Evolutionary conservation across 2,888 invertebrate genomes (phyloP).

Genomic region (Prosapia bicincta): DNA sequence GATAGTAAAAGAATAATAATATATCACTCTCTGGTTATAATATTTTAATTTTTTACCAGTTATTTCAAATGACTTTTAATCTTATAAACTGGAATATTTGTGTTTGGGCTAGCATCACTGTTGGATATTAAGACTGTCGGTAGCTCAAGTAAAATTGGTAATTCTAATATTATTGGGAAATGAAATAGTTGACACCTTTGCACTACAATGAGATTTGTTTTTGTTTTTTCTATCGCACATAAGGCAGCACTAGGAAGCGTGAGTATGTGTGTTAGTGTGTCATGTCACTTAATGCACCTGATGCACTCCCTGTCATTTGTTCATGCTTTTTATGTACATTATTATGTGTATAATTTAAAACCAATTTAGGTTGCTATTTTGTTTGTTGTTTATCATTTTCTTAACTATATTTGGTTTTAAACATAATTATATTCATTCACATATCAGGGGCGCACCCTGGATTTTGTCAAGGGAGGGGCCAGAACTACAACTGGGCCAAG

Average conservation of each 20-base stretch:
- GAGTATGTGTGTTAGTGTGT: conserved; percentile 31
- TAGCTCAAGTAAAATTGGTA: conserved; percentile 26
- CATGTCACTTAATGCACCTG: conserved; percentile 23
- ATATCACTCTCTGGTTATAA: too few relatives aligned
- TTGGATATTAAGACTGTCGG: conserved; percentile 23
- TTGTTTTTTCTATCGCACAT: conserved; percentile 28
- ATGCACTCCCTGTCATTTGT: conserved; percentile 10
- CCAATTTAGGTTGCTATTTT: not conserved
- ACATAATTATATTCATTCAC: too few relatives aligned
- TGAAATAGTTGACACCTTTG: conserved; percentile 9
- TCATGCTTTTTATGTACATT: not conserved
- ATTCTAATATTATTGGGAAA: conserved; percentile 12
- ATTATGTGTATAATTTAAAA: not conserved
- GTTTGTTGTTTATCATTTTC: too few relatives aligned
- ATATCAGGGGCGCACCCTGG: too few relatives aligned
- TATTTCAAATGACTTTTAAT: too few relatives aligned
- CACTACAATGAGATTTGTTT: conserved; percentile 22
- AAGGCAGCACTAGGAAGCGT: conserved; percentile 35
- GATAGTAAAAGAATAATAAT: too few relatives aligned
- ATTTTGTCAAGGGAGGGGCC: too few relatives aligned
- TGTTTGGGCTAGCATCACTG: conserved; percentile 9
- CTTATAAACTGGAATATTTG: not conserved
- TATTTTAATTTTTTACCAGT: too few relatives aligned
- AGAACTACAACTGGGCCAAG: too few relatives aligned
- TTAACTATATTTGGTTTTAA: too few relatives aligned